A percentile compares a stretch with the other conserved stretches of the same genome.
These are phyloP conservation scores for Aythya baeri DNA, from an alignment of 2,113 vertebrate species.

Conservation along the genomic window DNA sequence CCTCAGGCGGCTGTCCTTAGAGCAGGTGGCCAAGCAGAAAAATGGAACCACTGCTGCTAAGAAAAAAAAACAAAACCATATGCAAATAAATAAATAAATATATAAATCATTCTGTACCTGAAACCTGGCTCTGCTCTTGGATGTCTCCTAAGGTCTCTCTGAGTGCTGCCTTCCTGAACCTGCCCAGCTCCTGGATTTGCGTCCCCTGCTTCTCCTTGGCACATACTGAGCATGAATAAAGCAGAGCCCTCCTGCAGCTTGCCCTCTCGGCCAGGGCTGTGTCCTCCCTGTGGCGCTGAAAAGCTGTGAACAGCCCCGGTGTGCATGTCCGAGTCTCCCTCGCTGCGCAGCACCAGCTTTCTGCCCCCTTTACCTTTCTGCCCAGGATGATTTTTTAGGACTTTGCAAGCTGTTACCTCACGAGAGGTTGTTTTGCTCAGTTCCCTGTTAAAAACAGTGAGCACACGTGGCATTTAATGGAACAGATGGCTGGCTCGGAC, in stretches of 20 bases:
- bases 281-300: background rate
- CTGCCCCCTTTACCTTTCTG: background rate
- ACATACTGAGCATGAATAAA: background rate
- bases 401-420: background rate
- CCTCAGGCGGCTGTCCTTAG: background rate
- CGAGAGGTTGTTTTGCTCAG: background rate
- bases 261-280: background rate
- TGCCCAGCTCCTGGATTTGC: background rate
- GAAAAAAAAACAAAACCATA: background rate
- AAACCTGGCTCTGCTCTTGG: background rate
- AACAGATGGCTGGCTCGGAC: background rate
- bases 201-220: background rate
- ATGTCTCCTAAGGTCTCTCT: background rate
- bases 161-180: rapidly evolving
- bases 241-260: background rate
- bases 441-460: background rate
- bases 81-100: no score
- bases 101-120: background rate
- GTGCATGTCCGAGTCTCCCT: background rate
- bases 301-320: background rate
- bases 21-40: background rate
- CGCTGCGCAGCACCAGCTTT: background rate
- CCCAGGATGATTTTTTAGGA: background rate
- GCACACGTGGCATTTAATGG: background rate
- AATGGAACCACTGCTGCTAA: background rate